Evolutionary conservation across 2,797 vertebrate genomes (phyloP).

Genomic region (Gallinago stenura): DNA sequence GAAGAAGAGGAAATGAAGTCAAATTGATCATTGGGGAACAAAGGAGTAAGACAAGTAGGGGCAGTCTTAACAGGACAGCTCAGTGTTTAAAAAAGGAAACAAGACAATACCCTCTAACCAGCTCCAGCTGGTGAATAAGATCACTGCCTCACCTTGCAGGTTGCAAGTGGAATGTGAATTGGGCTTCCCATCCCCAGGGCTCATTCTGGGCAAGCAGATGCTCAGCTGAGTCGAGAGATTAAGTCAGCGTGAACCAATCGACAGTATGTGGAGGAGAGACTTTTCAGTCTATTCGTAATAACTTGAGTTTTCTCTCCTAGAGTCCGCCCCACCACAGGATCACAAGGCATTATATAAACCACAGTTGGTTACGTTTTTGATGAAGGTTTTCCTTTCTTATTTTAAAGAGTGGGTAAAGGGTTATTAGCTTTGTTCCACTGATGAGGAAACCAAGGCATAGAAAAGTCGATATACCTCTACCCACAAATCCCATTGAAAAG

Average conservation of each 20-base stretch:
- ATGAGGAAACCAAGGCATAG: slow-evolving; percentile 4
- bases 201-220: slow-evolving; percentile 33
- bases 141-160: slow-evolving; percentile 26
- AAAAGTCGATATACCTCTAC: slow-evolving; percentile 47
- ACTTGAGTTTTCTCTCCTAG: neutral
- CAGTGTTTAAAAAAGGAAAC: slow-evolving; percentile 13
- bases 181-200: slow-evolving; percentile 19
- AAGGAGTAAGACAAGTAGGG: neutral
- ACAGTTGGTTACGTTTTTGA: slow-evolving; percentile 32
- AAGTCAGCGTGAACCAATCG: neutral
- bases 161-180: slow-evolving; percentile 7
- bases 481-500: slow-evolving; percentile 66
- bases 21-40: neutral
- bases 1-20: neutral
- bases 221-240: slow-evolving; percentile 23
- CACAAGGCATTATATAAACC: slow-evolving; percentile 34
- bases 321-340: neutral
- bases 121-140: slow-evolving; percentile 2
- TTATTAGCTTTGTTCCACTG: slow-evolving; percentile 45
- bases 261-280: neutral
- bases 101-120: neutral
- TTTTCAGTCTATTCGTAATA: neutral
- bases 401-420: slow-evolving; percentile 1
- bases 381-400: slow-evolving; percentile 40
- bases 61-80: neutral